Conservation (phyloP, 1,140 invertebrate species). For the Drosophila rufa region DNA sequence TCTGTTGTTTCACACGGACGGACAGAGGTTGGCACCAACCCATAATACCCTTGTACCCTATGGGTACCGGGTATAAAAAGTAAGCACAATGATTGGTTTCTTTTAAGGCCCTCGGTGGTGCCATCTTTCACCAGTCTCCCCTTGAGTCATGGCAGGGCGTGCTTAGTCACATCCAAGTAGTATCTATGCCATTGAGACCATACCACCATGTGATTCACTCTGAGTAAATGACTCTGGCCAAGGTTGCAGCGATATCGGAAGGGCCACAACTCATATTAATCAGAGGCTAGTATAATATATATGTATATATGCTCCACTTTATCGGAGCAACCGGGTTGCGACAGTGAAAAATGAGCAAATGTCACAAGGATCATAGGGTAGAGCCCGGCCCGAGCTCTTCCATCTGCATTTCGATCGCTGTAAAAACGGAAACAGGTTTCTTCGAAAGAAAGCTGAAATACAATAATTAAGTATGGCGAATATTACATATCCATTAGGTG, state of each 20-base stretch:
- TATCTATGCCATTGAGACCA: conserved; percentile 15
- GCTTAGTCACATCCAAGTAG: conserved; percentile 43
- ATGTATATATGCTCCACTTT: conserved; percentile 45
- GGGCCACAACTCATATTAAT: conserved; percentile 51
- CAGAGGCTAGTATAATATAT: conserved; percentile 41
- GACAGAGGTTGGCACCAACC: too few relatives aligned
- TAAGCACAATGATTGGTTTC: not conserved
- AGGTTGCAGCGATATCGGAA: conserved; percentile 49
- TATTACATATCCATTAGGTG: conserved; percentile 5
- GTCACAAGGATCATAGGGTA: conserved; percentile 48
- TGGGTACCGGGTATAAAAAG: not conserved
- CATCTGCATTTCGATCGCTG: conserved; percentile 37
- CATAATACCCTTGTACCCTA: too few relatives aligned
- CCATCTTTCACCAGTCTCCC: conserved; percentile 2
- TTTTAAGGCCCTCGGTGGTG: not conserved
- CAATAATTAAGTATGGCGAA: not conserved
- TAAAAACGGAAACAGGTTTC: conserved; percentile 43
- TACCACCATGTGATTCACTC: conserved; percentile 51
- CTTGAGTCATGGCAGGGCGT: conserved; percentile 46
- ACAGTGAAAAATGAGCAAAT: conserved; percentile 59
- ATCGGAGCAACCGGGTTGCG: conserved; percentile 38
- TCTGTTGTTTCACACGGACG: too few relatives aligned
- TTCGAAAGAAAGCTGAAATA: conserved; percentile 24
- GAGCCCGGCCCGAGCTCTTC: conserved; percentile 3
- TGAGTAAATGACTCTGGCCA: conserved; percentile 53